These are phyloP conservation scores for Dysidea cf. avara DNA, from an alignment of 37 sponge, comb jelly and placozoan species.

Conservation along the genomic window DNA sequence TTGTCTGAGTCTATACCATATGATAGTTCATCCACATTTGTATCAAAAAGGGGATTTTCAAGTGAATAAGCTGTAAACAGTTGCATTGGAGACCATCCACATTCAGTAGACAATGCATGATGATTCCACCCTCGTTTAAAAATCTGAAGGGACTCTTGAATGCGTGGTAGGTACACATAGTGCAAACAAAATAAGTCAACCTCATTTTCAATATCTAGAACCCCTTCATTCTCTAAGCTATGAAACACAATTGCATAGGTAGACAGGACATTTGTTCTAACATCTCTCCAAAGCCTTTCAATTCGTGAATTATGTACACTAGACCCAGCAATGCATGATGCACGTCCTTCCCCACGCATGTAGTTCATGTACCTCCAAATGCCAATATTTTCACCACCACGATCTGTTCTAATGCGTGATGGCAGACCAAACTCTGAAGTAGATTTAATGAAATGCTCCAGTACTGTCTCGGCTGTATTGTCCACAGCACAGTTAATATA, in stretches of 20 bases:
- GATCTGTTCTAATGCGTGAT: slow-evolving; percentile 35
- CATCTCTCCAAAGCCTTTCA: slow-evolving; percentile 42
- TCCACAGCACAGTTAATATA: too few species aligned
- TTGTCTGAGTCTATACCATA: too few species aligned
- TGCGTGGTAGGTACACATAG: neutral
- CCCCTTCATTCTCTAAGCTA: too few species aligned
- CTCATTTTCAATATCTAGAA: neutral
- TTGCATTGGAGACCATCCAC: neutral
- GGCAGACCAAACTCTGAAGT: slow-evolving; percentile 27
- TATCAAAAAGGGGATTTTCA: too few species aligned
- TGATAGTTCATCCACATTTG: too few species aligned
- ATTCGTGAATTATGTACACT: slow-evolving; percentile 46
- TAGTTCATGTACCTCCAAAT: slow-evolving; percentile 25
- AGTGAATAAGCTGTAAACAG: neutral
- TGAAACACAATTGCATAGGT: neutral
- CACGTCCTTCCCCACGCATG: slow-evolving; percentile 11
- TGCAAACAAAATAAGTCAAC: slow-evolving; percentile 31
- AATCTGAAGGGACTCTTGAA: neutral
- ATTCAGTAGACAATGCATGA: neutral
- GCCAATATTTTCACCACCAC: slow-evolving; percentile 39
- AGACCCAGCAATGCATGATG: slow-evolving; percentile 22
- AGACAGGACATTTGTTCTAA: neutral
- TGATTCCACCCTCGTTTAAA: neutral
- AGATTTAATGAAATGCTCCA: neutral
- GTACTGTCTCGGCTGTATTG: too few species aligned